Base-by-base conservation (phyloP, 2,888 invertebrate species). In the Emmelina monodactyla region DNA sequence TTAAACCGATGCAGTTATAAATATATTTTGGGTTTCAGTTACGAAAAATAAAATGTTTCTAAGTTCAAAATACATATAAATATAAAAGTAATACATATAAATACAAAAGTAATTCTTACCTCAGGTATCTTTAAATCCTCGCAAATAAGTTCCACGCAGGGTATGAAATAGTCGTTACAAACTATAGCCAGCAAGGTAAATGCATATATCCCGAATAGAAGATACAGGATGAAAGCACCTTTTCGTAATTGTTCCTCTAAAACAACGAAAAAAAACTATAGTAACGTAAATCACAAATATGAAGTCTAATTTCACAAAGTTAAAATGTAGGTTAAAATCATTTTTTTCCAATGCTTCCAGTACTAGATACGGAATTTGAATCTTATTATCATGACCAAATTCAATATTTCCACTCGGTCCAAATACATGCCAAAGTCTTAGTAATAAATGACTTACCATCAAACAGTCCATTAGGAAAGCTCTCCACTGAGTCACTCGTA, bases 131-230 rank as follows among this genome's bases (percentile, higher is more conserved):
- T 84, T 28, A 91, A 63, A 63, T 90, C 88, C 44, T 89, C 86
- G 56, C 94, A 94, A 45, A 96, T 92, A 39, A 88, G 83, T 65
- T 94, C 94, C 9, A 97, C 88, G 9, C 94, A 88, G 0, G 96
- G 94, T 25, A 97, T 83, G 58, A 97, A 94, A 58, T 92, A 97
- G 52, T 91, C 90, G 57, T 96, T 94, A 68, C 96, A 97, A 3
- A 96, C 88, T 31, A 92, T 85, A 0, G 95, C 94, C 32, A 97
- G 79, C 6, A 92, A 73, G 1, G 91, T 83, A 58, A 97, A 97
- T 44, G 92, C 86, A 60, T 96, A 97, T 15, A 92, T 62, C 0
- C 91, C 91, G 16, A 91, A 85, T 16, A 94, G 44, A 1, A 85
- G 69, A 60, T 94, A 93, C 2, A 94, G 49, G 0, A 89, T 40